A percentile compares a stretch with the other conserved stretches of the same genome.
Conservation (phyloP, 2,888 invertebrate genomes). For the Mactromeris polynyma region DNA sequence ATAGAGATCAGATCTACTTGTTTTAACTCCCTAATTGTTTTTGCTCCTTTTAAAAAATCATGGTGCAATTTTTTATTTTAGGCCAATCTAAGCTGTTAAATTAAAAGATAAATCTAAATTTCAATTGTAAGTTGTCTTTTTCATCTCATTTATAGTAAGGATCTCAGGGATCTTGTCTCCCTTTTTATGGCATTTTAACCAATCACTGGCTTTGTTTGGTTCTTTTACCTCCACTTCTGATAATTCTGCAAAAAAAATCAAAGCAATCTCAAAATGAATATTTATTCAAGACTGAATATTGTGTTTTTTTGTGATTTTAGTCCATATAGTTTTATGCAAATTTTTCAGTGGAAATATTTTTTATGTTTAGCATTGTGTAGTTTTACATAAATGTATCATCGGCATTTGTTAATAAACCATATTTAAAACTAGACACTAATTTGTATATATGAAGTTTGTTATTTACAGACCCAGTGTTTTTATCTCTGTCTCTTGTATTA, state of each 20-base stretch:
- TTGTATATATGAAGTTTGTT: neutral
- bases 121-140: neutral
- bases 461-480: too few relatives aligned
- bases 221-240: neutral
- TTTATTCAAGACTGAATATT: neutral
- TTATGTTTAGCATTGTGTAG: constrained; percentile 63
- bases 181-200: constrained; percentile 22
- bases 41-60: neutral
- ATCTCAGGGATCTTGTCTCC: constrained; percentile 38
- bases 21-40: neutral
- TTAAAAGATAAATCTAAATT: neutral
- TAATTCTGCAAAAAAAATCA: neutral
- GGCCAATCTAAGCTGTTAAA: neutral
- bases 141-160: neutral
- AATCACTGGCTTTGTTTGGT: constrained; percentile 3
- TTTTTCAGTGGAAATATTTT: constrained; percentile 46
- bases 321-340: constrained; percentile 57
- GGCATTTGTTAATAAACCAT: constrained; percentile 71
- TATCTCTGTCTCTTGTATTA: too few relatives aligned
- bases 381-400: constrained; percentile 62
- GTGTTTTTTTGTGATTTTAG: constrained; percentile 43
- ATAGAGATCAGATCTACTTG: neutral
- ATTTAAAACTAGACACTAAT: constrained; percentile 45
- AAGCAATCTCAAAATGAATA: constrained; percentile 28
- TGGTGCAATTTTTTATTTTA: neutral